phyloP scores from a whole-genome alignment of 2,888 invertebrate species.

The Rhodophaea formosa region DNA sequence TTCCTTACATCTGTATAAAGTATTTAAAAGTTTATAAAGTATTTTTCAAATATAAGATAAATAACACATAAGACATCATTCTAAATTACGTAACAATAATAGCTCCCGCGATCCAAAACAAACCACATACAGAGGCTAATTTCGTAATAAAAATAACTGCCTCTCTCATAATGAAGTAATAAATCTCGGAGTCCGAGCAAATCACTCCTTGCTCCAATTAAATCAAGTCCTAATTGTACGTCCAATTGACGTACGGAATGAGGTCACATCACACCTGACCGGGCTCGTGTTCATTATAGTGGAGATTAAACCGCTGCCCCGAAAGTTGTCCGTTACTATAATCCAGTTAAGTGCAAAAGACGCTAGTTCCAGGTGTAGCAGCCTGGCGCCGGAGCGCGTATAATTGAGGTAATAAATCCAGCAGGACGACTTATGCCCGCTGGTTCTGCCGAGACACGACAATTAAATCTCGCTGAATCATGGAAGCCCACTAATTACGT shows the following conservation, averaged over 20 bases:
- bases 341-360: constrained; percentile 54
- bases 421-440: constrained; percentile 54
- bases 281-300: constrained; percentile 34
- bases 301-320: constrained; percentile 38
- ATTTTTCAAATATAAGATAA: too few relatives aligned
- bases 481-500: constrained; percentile 63
- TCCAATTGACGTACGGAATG: constrained; percentile 22
- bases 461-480: constrained; percentile 73
- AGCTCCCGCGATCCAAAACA: background rate
- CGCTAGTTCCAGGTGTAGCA: constrained; percentile 52
- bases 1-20: too few relatives aligned
- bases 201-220: constrained; percentile 20
- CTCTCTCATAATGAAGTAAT: background rate
- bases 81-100: too few relatives aligned
- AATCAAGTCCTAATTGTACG: constrained; percentile 23
- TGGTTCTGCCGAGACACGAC: constrained; percentile 59
- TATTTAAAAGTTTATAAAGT: too few relatives aligned
- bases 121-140: background rate
- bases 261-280: constrained; percentile 38
- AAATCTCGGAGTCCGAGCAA: constrained; percentile 14
- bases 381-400: constrained; percentile 40
- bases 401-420: constrained; percentile 53
- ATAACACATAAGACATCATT: too few relatives aligned
- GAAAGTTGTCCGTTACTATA: constrained; percentile 43
- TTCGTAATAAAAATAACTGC: constrained; percentile 4